A percentile compares a stretch with the other conserved stretches of the same genome.
Conservation (phyloP, 2,113 vertebrate species). For the Sigmodon hispidus region DNA sequence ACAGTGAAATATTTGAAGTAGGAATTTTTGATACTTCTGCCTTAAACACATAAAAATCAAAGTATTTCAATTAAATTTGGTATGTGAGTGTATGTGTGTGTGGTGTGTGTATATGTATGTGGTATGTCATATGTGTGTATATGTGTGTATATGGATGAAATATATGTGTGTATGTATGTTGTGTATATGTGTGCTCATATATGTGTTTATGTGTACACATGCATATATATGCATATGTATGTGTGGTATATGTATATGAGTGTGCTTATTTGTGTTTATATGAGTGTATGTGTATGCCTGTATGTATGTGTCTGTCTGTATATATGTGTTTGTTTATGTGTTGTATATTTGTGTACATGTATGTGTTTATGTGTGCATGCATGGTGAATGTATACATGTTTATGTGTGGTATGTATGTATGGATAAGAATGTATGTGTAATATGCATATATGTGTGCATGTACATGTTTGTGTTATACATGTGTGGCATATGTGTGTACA, state of each 20-base stretch:
- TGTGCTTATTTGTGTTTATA: neutral
- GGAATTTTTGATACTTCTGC: neutral
- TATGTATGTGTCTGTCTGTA: neutral
- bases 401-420: neutral
- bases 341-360: neutral
- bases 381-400: neutral
- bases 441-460: neutral
- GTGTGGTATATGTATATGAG: neutral
- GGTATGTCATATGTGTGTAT: neutral
- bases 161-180: neutral
- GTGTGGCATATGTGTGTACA: neutral
- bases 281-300: neutral
- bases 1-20: neutral
- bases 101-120: neutral
- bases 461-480: neutral
- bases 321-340: neutral
- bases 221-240: neutral
- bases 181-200: neutral
- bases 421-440: too few relatives aligned
- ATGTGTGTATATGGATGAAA: neutral
- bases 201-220: neutral
- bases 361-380: neutral
- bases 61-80: neutral
- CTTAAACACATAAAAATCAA: constrained; percentile 48
- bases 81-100: neutral